Evolutionary conservation across 2,797 vertebrate genomes (phyloP), one percentile per base, ranked within the genome.

Genomic region (Girardinus metallicus): DNA sequence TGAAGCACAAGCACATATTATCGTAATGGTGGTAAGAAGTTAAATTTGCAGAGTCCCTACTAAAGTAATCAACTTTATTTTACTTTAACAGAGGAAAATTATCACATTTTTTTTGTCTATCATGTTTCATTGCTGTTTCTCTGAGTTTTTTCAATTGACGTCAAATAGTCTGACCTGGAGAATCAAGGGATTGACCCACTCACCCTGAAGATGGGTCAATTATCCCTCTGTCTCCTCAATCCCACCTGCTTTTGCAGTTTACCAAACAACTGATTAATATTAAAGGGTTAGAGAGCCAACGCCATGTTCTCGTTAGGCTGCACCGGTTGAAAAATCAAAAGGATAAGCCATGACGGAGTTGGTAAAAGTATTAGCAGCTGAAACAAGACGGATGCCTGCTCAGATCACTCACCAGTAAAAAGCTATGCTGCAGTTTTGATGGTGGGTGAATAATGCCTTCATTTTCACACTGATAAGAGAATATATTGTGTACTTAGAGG

Each of bases 301-400:
- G 75, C 80, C 70, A 83, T 83, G 82, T 34, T 82, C 85, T 86
- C 11, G 11, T 87, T 84, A 79, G 74, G 13, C 29, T 75, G 80
- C 72, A 76, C 82, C 66, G 66, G 55, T 79, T 51, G 77, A 76
- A 34, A 73, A 87, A 81, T 88, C 80, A 74, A 75, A 87, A 85
- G 53, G 73, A 91, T 85, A 76, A 93, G 87, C 92, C 92, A 91
- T 81, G 87, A 82, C 85, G 88, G 83, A 77, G 88, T 94, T 87
- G 88, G 93, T 93, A 93, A 83, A 87, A 76, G 57, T 84, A 83
- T 91, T 80, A 83, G 86, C 80, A 51, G 21, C 82, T 84, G 80
- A 91, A 73, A 88, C 77, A n/a, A 76, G 83, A 80, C 80, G 47
- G 77, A 80, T 78, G 89, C 73, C 18, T 51, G 71, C 68, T 87